Evolutionary conservation across 1,140 invertebrate genomes (phyloP).

Genomic region (Ostrea denselamellosa): DNA sequence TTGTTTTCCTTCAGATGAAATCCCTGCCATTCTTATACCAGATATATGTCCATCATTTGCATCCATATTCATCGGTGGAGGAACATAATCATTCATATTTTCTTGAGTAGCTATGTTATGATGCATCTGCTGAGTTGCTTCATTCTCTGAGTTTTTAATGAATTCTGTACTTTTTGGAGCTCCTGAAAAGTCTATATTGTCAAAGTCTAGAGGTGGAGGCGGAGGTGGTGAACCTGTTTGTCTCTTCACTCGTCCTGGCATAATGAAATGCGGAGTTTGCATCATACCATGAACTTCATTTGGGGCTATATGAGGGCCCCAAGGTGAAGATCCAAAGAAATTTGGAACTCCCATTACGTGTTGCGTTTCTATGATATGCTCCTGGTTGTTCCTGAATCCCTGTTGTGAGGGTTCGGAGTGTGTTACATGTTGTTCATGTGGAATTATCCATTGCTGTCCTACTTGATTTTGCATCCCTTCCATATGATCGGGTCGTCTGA

Average conservation of each 20-base stretch:
- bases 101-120: too few species aligned
- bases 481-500: neutral
- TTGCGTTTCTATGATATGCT: neutral
- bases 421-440: neutral
- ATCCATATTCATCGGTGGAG: too few species aligned
- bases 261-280: neutral
- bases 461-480: neutral
- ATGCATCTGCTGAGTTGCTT: neutral
- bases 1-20: too few species aligned
- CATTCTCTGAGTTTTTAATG: neutral
- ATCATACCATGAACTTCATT: neutral
- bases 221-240: neutral
- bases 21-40: too few species aligned
- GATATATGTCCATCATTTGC: too few species aligned
- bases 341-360: neutral
- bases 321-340: neutral
- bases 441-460: neutral
- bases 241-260: neutral
- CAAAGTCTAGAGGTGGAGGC: neutral
- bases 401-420: neutral
- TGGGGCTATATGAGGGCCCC: neutral
- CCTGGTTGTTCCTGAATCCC: neutral
- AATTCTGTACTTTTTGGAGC: neutral
- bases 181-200: neutral
- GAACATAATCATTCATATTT: too few species aligned